Evolutionary conservation across 2,113 vertebrate genomes (phyloP).

Genomic region (Hippocampus guttulatus): DNA sequence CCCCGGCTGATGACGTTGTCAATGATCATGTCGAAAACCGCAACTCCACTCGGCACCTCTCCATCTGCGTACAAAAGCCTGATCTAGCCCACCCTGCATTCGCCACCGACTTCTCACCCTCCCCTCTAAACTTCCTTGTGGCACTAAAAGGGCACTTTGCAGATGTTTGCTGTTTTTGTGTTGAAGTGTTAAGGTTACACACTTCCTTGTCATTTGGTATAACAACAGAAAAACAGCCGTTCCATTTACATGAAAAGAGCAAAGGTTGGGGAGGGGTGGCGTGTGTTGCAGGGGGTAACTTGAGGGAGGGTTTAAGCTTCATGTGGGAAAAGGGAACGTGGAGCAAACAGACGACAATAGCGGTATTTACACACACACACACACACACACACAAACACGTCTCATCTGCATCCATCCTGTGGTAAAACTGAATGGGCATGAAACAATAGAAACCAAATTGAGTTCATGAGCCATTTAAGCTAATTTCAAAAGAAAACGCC

Average conservation of each 20-base stretch:
- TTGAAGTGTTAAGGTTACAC: slow-evolving; percentile 74
- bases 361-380: slow-evolving; percentile 57
- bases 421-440: slow-evolving; percentile 56
- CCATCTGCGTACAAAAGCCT: neutral
- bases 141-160: slow-evolving; percentile 69
- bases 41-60: slow-evolving; percentile 28
- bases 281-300: slow-evolving; percentile 7
- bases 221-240: slow-evolving; percentile 75
- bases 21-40: slow-evolving; percentile 47
- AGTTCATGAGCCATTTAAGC: slow-evolving; percentile 6
- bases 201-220: slow-evolving; percentile 79
- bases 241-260: slow-evolving; percentile 80
- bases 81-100: neutral
- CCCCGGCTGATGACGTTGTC: slow-evolving; percentile 46
- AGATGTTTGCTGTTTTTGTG: slow-evolving; percentile 73
- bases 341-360: slow-evolving; percentile 70
- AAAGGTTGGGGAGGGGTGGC: slow-evolving; percentile 44
- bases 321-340: slow-evolving; percentile 67
- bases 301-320: slow-evolving; percentile 30
- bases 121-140: slow-evolving; percentile 56
- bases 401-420: slow-evolving; percentile 60
- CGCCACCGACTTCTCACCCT: slow-evolving; percentile 13
- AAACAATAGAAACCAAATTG: slow-evolving; percentile 25
- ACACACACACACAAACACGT: neutral
- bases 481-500: slow-evolving; percentile 13